Base-by-base conservation (phyloP, 1,140 invertebrate species). In the Diorhabda elongata region DNA sequence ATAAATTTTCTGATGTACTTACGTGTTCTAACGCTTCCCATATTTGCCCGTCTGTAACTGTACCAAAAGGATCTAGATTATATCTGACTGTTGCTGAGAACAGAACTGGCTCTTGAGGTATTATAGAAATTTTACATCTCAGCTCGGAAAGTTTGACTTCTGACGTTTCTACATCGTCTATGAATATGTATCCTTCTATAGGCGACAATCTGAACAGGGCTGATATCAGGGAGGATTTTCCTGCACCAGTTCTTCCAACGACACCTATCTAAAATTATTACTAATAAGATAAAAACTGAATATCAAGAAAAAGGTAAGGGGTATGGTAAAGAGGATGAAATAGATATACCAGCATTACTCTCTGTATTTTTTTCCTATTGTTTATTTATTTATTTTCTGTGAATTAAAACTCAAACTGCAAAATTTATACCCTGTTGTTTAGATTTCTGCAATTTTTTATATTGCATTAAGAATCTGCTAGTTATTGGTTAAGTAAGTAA, bases 51-150 rank as follows among this genome's bases (percentile, higher is more conserved):
- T 94, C 92, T 0, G 82, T 78, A 75, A 88, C 89, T 67, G 87
- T 84, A 42, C 87, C 83, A 75, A 94, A 94, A 2, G 94, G 94
- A 82, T 96, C 94, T 52, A 96, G 82, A 81, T 96, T 96, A 72
- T 91, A 91, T 9, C 94, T 83, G 44, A 95, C 78, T 52, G 85
- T 88, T 8, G 89, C 90, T 4, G 89, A 91, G 79, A 96, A 96
- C 0, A 96, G 81, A 1, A 94, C 87, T 2, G 92, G 92, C 69
- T 89, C 90, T 82, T 96, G 93, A 4, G 94, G 94, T 72, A 95
- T 93, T 56, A 94, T 92, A 2, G 91, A 90, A 8, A 96, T 88
- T 64, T 86, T 86, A 2, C 85, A 85, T 61, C 94, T 83, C 2
- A 96, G 80, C 9, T 89, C 85, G 63, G 88, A 85, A 5, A 96